These are phyloP conservation scores for Tragelaphus strepsiceros DNA, from an alignment of 2,113 vertebrate species.

Conservation along the genomic window DNA sequence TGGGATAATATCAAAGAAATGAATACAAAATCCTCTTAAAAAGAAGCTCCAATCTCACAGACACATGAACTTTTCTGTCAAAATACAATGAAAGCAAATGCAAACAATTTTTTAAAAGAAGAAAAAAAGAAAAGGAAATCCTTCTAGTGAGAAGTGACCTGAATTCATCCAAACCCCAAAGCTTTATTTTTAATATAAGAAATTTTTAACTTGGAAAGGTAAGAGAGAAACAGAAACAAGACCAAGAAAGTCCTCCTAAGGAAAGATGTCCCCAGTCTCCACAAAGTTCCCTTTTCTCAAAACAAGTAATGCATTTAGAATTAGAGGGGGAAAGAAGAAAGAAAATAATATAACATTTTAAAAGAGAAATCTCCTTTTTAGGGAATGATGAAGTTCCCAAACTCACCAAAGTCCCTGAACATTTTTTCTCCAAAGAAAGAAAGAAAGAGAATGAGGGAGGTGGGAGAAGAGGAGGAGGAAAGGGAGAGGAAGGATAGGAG, in stretches of 20 bases:
- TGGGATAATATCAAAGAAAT: neutral
- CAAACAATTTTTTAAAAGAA: neutral
- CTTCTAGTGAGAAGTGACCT: neutral
- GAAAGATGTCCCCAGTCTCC: neutral
- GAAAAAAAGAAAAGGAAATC: neutral
- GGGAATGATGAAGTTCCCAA: neutral
- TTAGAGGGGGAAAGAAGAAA: neutral
- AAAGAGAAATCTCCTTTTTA: neutral
- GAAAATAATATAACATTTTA: neutral
- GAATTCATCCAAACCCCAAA: conserved; percentile 12
- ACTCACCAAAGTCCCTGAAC: neutral
- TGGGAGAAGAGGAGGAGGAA: neutral
- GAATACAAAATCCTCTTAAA: conserved; percentile 1
- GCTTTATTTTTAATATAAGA: conserved; percentile 4
- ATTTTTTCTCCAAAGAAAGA: neutral
- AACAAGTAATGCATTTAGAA: conserved; percentile 6
- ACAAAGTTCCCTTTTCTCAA: neutral
- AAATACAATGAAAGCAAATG: conserved; percentile 4
- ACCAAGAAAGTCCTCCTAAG: neutral
- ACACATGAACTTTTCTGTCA: neutral
- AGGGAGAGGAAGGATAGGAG: neutral
- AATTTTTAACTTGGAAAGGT: neutral
- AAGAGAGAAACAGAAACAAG: conserved; percentile 16
- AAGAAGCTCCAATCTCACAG: neutral
- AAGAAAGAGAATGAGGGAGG: neutral